Evolutionary conservation across 1,140 invertebrate species (phyloP), one percentile per base, ranked within the genome.

Genomic region (Heliconius nattereri): DNA sequence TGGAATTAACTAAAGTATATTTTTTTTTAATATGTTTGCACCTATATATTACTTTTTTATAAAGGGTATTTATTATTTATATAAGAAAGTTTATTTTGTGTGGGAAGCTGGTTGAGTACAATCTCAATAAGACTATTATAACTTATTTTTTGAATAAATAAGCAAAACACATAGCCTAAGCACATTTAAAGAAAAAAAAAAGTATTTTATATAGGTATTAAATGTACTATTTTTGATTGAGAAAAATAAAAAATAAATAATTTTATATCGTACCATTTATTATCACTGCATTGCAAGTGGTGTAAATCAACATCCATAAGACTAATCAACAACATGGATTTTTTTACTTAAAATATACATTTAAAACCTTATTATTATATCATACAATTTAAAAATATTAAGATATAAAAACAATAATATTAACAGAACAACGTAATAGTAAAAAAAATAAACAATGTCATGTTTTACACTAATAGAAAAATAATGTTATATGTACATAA

Each of bases 311-410:
- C 92, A 92, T 92, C 92, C 91, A 93, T 93, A 93, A 92, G 81
- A 93, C 91, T 92, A 93, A 92, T 92, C 90, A 93, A 93, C 92
- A 93, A 93, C 91, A 93, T 93, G 91, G 92, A 92, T 92, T 89
- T 89, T 86, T 89, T 92, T 80, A 90, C 89, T 90, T 93, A 92
- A 89, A 88, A 86, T 89, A 89, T 86, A 89, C 84, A 89, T 87
- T 89, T 87, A 87, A 87, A 88, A 87, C 85, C 86, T 89, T 88
- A 90, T 85, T 84, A 85, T 66, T 84, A 86, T 89, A 83, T 90
- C 80, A 86, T 90, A 90, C 85, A 92, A 86, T 89, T 84, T 88
- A 87, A 90, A 90, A 89, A 91, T 88, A 88, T 89, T 87, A 88
- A 89, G 85, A 89, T 90, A 90, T 90, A 90, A 92, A 93, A 94